These are phyloP conservation scores for Petrophora chlorosata DNA, from an alignment of 2,888 invertebrate genomes.

Conservation along the genomic window DNA sequence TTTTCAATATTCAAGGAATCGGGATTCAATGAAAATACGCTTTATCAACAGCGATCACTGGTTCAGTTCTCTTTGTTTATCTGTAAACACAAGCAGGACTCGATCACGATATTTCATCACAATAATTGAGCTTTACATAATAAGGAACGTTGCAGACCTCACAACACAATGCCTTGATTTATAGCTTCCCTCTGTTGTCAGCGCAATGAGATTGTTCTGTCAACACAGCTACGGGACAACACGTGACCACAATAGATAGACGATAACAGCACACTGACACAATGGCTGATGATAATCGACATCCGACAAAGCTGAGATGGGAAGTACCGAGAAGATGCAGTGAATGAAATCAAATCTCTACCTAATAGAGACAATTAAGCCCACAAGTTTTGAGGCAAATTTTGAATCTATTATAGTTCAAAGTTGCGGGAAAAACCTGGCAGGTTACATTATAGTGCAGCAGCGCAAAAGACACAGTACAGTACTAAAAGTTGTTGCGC, in stretches of 20 bases:
- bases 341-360: no score
- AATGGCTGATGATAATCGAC: constrained; percentile 4
- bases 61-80: constrained; percentile 16
- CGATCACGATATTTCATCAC: constrained; percentile 54
- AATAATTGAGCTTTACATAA: constrained; percentile 48
- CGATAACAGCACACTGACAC: constrained; percentile 4
- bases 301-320: no score
- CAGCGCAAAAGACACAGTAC: no score
- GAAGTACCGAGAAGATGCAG: no score
- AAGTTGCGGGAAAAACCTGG: no score
- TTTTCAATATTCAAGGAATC: no score
- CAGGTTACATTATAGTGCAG: no score
- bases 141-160: constrained; percentile 52
- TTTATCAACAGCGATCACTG: constrained; percentile 12
- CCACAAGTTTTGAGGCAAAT: no score
- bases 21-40: no score
- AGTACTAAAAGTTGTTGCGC: no score
- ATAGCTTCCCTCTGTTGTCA: constrained; percentile 68
- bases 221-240: constrained; percentile 46
- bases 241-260: constrained; percentile 15
- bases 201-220: constrained; percentile 72
- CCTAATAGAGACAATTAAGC: no score
- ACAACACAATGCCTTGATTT: constrained; percentile 71
- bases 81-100: constrained; percentile 22
- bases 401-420: no score